Percentiles rank a stretch among this genome's conserved stretches.
Conservation (phyloP, 2,113 vertebrate species). For the Talpa occidentalis region DNA sequence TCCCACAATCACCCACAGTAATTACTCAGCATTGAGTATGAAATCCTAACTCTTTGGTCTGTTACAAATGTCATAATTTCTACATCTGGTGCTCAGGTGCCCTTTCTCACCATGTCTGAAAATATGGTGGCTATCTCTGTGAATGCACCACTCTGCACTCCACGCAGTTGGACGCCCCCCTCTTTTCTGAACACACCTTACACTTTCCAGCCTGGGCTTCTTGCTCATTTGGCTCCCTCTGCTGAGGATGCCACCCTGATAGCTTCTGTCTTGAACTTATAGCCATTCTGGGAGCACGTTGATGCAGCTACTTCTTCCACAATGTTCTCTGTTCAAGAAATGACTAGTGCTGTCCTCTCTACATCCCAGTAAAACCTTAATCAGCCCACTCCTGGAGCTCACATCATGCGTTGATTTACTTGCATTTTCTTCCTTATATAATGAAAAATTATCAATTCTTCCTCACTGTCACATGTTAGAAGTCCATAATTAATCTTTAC, state of each 20-base stretch:
- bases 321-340: background rate
- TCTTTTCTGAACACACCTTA: too few relatives aligned
- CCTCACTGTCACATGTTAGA: background rate
- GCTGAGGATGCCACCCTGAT: background rate
- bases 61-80: background rate
- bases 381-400: background rate
- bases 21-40: background rate
- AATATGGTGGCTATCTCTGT: background rate
- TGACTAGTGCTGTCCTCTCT: background rate
- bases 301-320: background rate
- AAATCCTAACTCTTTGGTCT: background rate
- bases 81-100: background rate
- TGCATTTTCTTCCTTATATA: background rate
- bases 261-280: background rate
- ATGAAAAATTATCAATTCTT: background rate
- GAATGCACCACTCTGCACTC: background rate
- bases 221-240: background rate
- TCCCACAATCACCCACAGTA: background rate
- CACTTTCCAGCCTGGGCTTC: background rate
- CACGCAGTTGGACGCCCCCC: too few relatives aligned
- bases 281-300: background rate
- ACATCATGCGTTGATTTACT: background rate
- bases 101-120: conserved; percentile 3
- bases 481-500: too few relatives aligned
- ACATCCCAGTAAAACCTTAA: background rate